Evolutionary conservation across 2,888 invertebrate genomes (phyloP), one percentile per base, ranked within the genome.

Genomic region (Diplazon laetatorius): DNA sequence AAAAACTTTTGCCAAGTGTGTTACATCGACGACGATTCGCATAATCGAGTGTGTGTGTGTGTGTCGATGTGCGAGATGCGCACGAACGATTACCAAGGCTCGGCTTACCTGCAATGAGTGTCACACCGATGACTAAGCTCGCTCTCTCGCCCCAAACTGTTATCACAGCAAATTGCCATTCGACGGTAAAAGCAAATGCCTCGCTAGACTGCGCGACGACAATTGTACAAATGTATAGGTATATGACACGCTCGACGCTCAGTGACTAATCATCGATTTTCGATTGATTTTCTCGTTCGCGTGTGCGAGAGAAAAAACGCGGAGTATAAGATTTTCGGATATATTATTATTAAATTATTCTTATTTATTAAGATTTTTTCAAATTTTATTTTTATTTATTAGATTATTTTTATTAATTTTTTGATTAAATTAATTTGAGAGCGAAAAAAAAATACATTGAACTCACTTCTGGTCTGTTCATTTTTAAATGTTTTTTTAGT

Each of bases 171-270:
- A 30, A 46, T 30, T 30, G 30, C 8, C 16, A 14, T 46, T 62
- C 46, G 44, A 46, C 44, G 62, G 62, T 44, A 25, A 62, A n/a
- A 62, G 46, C 2, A 46, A 18, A 30, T 12, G 39, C 37, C 16
- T n/a, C 8, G 55, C 25, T 22, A 60, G 60, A 60, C 60, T 60
- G 39, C 42, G 14, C 14, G 60, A 42, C 60, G 60, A n/a, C 22
- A 22, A 3, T 55, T 6, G 30, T 20, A n/a, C n/a, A n/a, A n/a
- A n/a, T n/a, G n/a, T n/a, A n/a, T n/a, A n/a, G n/a, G n/a, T n/a
- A n/a, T n/a, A n/a, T 35, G 14, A 20, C 20, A 20, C 48, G 6
- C 30, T 30, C 30, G 20, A 59, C 37, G 35, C 12, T 20, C 39
- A n/a, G 20, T 20, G 37, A 37, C 12, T 37, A 37, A 37, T 57